Base-by-base conservation (phyloP, 2,113 vertebrate genomes). In the Labeo catla region DNA sequence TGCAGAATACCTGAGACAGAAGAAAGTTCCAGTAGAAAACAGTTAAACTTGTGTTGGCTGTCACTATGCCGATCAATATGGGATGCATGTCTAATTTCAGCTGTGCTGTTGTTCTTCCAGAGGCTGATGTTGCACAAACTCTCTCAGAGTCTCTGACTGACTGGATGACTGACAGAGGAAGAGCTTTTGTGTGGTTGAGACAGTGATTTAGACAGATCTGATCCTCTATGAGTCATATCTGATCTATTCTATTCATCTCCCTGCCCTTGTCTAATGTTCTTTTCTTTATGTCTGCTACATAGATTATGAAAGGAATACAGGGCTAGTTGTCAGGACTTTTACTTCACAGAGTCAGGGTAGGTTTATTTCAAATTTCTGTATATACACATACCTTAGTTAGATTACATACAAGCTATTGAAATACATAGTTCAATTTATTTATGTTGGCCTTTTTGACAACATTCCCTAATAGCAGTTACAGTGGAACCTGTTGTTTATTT, bases 1-100 rank as follows among this genome's bases (percentile, higher is more conserved):
- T 91, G 81, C 84, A 86, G 79, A 91, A 88, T 8, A 84, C 23
- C 82, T 91, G 88, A n/a, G 86, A 84, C 34, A 92, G 49, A 34
- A 91, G 76, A 87, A 91, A 92, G 87, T 90, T 91, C 90, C 91
- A 92, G 43, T 90, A 83, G 28, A 89, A 1, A 28, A 90, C 12
- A 0, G 89, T 89, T 10, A 90, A 23, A 12, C 89, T 81, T 2
- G 88, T 88, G 88, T 92, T 92, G 83, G 87, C 86, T 1, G 88
- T 86, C 34, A 92, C 13, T 4, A 91, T 91, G 82, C 87, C 34
- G 28, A 89, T 83, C 86, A 91, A 57, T 28, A 92, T 50, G 7
- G 91, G 88, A 63, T 92, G 89, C 87, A 91, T 88, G 43, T 47
- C 68, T 50, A 23, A n/a, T 59, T 65, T 61, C 6, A 43, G 52